These are phyloP conservation scores for Drosophila rhopaloa DNA, from an alignment of 1,140 invertebrate species.

Conservation along the genomic window DNA sequence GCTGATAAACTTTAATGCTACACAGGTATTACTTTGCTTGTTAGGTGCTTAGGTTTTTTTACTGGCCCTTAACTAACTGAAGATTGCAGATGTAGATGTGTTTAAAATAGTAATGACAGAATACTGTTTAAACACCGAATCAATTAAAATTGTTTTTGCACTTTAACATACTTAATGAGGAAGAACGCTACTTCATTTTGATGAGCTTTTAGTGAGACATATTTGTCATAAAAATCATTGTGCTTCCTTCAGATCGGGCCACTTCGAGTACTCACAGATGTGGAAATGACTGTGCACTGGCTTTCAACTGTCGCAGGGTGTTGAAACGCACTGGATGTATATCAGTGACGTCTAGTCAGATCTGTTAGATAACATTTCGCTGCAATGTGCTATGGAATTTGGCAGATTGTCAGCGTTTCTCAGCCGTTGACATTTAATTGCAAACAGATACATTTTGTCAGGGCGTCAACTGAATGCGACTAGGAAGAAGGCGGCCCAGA, in stretches of 20 bases:
- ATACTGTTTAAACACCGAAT: no score
- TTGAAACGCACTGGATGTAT: conserved; percentile 12
- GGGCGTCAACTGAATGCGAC: conserved; percentile 46
- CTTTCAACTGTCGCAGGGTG: not conserved
- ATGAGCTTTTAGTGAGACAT: not conserved
- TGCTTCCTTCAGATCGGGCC: not conserved
- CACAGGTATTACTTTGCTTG: no score
- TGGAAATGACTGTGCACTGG: not conserved
- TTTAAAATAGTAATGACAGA: no score
- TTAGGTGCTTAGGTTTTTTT: no score
- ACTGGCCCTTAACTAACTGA: no score
- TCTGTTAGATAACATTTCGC: conserved; percentile 45
- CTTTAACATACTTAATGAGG: no score
- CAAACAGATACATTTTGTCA: conserved; percentile 80
- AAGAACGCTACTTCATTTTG: not conserved
- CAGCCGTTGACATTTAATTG: conserved; percentile 76
- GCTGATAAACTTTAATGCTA: no score
- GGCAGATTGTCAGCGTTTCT: conserved; percentile 51
- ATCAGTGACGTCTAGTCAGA: conserved; percentile 25
- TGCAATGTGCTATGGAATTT: conserved; percentile 41
- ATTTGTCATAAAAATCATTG: not conserved
- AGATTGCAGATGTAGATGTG: no score
- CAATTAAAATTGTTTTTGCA: no score
- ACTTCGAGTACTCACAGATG: not conserved
- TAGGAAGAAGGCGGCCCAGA: conserved; percentile 42